Evolutionary conservation across 2,113 vertebrate genomes (phyloP).

Genomic region (Ceyx cyanopectus): DNA sequence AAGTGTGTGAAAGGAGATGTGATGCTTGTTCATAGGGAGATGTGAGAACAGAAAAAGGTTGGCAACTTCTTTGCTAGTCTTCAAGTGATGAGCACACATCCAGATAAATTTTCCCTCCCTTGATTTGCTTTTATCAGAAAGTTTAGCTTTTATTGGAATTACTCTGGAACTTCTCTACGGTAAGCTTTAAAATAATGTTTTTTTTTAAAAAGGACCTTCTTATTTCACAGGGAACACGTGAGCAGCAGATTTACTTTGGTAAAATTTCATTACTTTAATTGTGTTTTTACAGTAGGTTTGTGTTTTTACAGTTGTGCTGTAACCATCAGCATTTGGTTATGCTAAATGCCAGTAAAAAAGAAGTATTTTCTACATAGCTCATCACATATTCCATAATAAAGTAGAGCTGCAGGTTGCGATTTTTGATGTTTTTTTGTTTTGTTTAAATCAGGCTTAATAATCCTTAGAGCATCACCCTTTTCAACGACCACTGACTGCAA

Average conservation of each 20-base stretch:
- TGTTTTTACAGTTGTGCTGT: neutral
- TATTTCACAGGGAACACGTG: neutral
- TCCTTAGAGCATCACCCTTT: neutral
- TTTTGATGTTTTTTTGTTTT: neutral
- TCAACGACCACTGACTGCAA: neutral
- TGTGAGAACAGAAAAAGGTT: neutral
- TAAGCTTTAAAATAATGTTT: neutral
- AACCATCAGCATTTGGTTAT: neutral
- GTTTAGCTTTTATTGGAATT: neutral
- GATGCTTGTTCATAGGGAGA: neutral
- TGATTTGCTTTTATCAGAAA: neutral
- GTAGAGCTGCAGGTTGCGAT: neutral
- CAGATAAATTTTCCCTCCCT: neutral
- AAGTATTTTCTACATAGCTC: neutral
- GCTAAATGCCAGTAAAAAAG: neutral
- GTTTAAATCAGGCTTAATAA: neutral
- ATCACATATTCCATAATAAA: neutral
- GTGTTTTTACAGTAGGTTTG: neutral
- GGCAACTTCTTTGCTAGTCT: neutral
- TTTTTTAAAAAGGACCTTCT: neutral
- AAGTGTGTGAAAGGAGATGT: neutral
- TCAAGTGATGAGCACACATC: neutral
- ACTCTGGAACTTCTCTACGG: neutral
- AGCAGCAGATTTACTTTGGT: neutral
- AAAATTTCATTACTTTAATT: neutral